These are phyloP conservation scores for Tribolium castaneum DNA, from an alignment of 1,140 invertebrate genomes.

Conservation along the genomic window DNA sequence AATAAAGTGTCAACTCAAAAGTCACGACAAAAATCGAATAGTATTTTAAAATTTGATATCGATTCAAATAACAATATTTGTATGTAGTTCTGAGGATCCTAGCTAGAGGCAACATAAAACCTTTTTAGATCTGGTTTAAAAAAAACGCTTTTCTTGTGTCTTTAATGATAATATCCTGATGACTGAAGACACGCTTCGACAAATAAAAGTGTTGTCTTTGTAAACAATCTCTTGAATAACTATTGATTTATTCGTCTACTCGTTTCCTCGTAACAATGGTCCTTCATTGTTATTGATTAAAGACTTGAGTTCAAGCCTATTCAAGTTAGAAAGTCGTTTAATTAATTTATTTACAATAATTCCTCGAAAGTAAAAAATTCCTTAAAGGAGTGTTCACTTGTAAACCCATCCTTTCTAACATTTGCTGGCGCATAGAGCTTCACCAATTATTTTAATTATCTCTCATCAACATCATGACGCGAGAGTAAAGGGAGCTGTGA, in stretches of 20 bases:
- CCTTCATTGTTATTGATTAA: background rate
- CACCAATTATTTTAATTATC: constrained; percentile 21
- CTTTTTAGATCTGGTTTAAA: no score
- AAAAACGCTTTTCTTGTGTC: no score
- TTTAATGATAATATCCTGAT: background rate
- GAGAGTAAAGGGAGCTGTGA: constrained; percentile 16
- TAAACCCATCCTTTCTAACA: background rate
- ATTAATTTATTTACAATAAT: background rate
- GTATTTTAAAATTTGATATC: no score
- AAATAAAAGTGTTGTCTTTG: constrained; percentile 19
- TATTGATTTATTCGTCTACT: background rate
- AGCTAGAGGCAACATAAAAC: no score
- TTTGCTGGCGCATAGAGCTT: background rate
- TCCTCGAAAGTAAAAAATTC: background rate
- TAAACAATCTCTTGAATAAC: constrained; percentile 7
- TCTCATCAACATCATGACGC: constrained; percentile 15
- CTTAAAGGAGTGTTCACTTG: background rate
- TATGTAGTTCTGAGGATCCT: no score
- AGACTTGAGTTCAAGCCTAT: background rate
- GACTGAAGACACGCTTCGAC: background rate
- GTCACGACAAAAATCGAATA: no score
- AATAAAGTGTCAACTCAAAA: no score
- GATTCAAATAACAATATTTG: no score
- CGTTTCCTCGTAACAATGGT: background rate
- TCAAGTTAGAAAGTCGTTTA: background rate